Percentiles rank a stretch among this genome's conserved stretches.
Conservation (phyloP, 2,888 invertebrate genomes). For the Tipula helvola region DNA sequence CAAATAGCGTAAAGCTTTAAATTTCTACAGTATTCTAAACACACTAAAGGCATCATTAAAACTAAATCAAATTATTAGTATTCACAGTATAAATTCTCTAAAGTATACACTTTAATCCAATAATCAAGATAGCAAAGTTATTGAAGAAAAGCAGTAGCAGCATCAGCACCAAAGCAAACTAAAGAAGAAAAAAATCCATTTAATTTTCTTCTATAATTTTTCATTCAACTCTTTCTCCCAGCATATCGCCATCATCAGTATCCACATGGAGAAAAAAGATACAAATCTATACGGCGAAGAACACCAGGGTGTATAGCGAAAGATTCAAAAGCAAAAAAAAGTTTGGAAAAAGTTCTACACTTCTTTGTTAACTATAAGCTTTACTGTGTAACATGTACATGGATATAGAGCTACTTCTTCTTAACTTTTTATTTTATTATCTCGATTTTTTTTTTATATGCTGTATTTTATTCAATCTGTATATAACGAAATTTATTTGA, state of each 20-base stretch:
- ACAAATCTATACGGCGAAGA: not conserved
- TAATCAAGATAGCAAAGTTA: not conserved
- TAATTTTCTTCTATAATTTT: not conserved
- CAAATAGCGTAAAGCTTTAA: not conserved
- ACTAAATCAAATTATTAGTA: slow-evolving; percentile 4
- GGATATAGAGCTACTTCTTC: not conserved
- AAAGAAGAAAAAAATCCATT: not conserved
- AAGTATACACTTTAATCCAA: not conserved
- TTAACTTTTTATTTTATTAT: not conserved
- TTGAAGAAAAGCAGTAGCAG: not conserved
- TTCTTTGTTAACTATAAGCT: not conserved
- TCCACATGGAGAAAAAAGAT: not conserved
- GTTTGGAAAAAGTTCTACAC: not conserved
- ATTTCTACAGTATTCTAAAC: not conserved
- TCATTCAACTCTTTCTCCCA: not conserved
- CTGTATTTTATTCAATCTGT: not conserved
- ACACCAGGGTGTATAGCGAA: not conserved
- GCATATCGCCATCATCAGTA: not conserved
- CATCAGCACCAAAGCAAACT: not conserved
- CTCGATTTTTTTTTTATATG: not conserved
- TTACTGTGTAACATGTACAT: not conserved
- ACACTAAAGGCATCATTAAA: slow-evolving; percentile 4
- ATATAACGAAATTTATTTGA: not conserved
- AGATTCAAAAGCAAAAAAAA: not conserved
- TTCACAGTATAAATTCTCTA: not conserved